phyloP scores from a whole-genome alignment of 2,888 invertebrate genomes.

The Agriopis marginaria region DNA sequence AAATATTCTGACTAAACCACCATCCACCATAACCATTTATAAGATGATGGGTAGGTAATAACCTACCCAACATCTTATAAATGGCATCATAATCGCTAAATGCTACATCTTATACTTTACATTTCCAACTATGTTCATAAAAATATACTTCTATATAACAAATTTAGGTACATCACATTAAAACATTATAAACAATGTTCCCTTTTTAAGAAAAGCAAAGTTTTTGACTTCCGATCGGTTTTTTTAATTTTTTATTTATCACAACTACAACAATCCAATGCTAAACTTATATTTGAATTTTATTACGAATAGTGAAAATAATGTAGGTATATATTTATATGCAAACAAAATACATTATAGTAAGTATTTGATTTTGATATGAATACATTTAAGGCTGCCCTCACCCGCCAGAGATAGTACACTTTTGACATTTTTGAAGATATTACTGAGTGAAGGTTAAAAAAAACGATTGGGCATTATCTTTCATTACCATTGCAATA shows the following conservation, averaged over 20 bases:
- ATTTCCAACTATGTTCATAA: background rate
- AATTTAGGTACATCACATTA: slow-evolving; percentile 1
- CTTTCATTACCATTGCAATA: too few species aligned
- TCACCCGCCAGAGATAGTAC: too few species aligned
- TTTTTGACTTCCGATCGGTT: background rate
- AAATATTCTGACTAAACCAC: too few species aligned
- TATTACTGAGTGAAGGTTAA: too few species aligned
- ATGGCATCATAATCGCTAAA: background rate
- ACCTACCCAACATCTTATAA: background rate
- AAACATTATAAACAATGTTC: background rate
- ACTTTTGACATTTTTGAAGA: too few species aligned
- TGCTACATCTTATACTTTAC: background rate
- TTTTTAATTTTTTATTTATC: slow-evolving; percentile 15
- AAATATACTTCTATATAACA: background rate
- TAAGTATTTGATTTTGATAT: slow-evolving; percentile 13
- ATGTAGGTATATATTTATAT: background rate
- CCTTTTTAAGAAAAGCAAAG: background rate
- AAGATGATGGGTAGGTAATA: too few species aligned
- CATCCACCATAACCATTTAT: too few species aligned
- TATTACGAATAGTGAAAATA: slow-evolving; percentile 12
- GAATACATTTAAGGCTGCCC: background rate
- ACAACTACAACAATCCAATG: slow-evolving; percentile 20
- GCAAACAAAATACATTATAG: slow-evolving; percentile 4
- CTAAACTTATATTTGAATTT: slow-evolving; percentile 8
- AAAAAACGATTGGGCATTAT: too few species aligned